These are phyloP conservation scores for Nansenia antarctica DNA, from an alignment of 2,113 vertebrate species.

Conservation along the genomic window DNA sequence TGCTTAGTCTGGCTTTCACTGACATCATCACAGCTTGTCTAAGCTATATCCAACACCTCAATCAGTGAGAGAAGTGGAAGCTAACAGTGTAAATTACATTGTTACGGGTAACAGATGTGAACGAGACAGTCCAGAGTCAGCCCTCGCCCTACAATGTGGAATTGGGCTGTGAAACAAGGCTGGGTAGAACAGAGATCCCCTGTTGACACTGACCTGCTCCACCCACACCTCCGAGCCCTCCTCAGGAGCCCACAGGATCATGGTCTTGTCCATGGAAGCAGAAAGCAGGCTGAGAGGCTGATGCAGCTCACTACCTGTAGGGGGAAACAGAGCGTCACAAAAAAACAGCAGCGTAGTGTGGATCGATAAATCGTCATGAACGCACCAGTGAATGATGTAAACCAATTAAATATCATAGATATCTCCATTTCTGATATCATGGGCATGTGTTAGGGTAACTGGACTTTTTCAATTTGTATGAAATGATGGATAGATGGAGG, in stretches of 20 bases:
- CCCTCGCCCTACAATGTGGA: no score
- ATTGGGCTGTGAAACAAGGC: no score
- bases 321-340: conserved; percentile 51
- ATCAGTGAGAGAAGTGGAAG: conserved; percentile 42
- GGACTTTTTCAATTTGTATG: no score
- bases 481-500: no score
- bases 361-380: background rate
- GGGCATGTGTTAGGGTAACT: background rate
- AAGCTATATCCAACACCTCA: conserved; percentile 59
- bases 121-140: no score
- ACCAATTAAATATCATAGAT: background rate
- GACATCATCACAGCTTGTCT: conserved; percentile 53
- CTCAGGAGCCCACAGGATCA: conserved; percentile 96
- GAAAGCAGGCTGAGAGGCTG: conserved; percentile 88
- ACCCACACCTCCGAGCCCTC: conserved; percentile 93
- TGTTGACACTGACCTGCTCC: conserved; percentile 84
- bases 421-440: background rate
- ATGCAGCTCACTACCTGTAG: conserved; percentile 82
- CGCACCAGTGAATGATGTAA: background rate
- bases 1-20: no score
- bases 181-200: background rate
- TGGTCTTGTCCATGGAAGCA: conserved; percentile 97
- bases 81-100: no score
- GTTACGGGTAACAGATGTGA: no score
- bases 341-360: background rate